Conservation (phyloP, 2,888 invertebrate genomes). For the Caradrina kadenii region DNA sequence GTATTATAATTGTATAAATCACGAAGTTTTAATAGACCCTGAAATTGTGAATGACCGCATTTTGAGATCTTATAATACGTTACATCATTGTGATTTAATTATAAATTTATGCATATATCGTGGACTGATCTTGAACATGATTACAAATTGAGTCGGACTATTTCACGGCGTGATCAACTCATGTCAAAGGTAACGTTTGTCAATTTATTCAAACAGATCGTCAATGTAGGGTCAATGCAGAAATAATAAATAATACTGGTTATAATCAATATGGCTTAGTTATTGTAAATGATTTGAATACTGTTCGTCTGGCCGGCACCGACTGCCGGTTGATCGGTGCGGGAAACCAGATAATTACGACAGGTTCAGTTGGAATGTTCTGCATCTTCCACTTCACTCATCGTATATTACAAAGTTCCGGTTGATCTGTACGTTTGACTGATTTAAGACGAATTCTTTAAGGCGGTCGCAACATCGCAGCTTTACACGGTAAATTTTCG, state of each 20-base stretch:
- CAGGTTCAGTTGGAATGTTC: neutral
- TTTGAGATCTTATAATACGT: constrained; percentile 48
- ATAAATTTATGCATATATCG: constrained; percentile 5
- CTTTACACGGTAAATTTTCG: neutral
- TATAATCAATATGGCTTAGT: neutral
- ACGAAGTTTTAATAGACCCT: constrained; percentile 47
- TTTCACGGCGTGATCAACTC: neutral
- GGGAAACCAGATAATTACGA: constrained; percentile 9
- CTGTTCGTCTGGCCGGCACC: neutral
- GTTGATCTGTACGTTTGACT: constrained; percentile 1
- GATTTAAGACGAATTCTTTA: neutral
- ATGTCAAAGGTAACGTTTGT: neutral
- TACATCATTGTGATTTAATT: constrained; percentile 46
- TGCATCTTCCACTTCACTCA: constrained; percentile 3
- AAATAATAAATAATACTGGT: neutral
- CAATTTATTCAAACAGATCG: neutral
- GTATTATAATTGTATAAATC: constrained; percentile 26
- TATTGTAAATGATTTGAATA: constrained; percentile 13
- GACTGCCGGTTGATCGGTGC: neutral
- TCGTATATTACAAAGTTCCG: neutral
- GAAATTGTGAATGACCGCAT: constrained; percentile 41
- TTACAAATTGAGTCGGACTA: too few species aligned
- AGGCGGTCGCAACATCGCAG: neutral
- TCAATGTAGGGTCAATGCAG: constrained; percentile 11
- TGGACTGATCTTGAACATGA: neutral